phyloP scores from a whole-genome alignment of 2,797 vertebrate genomes.

The Melanotaenia nigrans region DNA sequence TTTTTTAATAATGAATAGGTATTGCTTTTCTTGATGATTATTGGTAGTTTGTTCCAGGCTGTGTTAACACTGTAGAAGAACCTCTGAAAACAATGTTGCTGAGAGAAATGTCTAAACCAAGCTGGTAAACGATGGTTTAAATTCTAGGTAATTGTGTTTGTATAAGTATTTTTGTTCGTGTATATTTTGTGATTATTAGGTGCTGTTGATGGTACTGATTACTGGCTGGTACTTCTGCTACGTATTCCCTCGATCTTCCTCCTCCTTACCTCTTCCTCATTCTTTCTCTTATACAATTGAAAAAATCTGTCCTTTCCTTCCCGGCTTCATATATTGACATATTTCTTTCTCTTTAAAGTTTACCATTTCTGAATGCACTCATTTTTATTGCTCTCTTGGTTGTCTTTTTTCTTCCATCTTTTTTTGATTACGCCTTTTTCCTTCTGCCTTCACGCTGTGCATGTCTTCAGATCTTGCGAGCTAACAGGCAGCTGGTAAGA shows the following conservation, averaged over 20 bases:
- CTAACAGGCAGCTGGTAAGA: slow-evolving; percentile 96
- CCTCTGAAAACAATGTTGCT: background rate
- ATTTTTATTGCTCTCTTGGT: slow-evolving; percentile 52
- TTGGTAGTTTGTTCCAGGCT: background rate
- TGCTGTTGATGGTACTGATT: slow-evolving; percentile 24
- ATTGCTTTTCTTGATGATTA: background rate
- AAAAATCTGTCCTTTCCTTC: slow-evolving; percentile 18
- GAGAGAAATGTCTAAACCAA: background rate
- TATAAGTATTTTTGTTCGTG: background rate
- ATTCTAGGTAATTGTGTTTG: background rate
- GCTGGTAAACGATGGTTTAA: slow-evolving; percentile 4
- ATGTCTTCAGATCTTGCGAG: slow-evolving; percentile 93
- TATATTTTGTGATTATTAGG: slow-evolving; percentile 12
- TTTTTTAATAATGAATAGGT: no score
- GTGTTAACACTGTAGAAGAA: background rate
- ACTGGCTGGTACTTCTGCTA: slow-evolving; percentile 33
- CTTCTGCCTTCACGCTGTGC: slow-evolving; percentile 84
- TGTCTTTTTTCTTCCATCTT: slow-evolving; percentile 58
- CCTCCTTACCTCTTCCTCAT: slow-evolving; percentile 23
- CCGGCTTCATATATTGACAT: slow-evolving; percentile 31
- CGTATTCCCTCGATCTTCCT: slow-evolving; percentile 20
- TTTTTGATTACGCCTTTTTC: slow-evolving; percentile 69
- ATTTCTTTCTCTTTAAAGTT: slow-evolving; percentile 44
- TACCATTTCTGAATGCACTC: slow-evolving; percentile 47
- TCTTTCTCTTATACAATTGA: slow-evolving; percentile 36